These are phyloP conservation scores for Heliconius eleuchia DNA, from an alignment of 1,140 invertebrate species.

Conservation along the genomic window DNA sequence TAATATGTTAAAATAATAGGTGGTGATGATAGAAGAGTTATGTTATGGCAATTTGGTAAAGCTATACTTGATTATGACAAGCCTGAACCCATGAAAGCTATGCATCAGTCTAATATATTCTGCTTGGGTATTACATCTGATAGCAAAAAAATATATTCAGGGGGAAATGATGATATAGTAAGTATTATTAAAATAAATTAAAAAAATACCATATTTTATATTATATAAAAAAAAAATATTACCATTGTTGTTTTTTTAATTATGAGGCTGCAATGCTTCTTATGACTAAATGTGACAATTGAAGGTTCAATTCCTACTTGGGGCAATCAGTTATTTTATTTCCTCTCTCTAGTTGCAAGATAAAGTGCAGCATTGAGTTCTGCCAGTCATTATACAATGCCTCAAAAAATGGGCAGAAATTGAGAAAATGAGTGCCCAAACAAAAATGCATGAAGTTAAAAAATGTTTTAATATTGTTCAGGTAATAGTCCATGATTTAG, in stretches of 20 bases:
- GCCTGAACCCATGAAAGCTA: conserved; percentile 88
- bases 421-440: too few species aligned
- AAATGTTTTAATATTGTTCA: conserved; percentile 28
- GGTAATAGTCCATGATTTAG: conserved; percentile 72
- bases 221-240: not conserved
- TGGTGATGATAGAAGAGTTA: conserved; percentile 94
- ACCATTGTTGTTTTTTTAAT: too few species aligned
- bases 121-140: conserved; percentile 92
- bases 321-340: too few species aligned
- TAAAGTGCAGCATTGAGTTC: too few species aligned
- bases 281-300: too few species aligned
- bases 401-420: too few species aligned
- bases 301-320: too few species aligned
- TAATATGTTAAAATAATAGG: conserved; percentile 79
- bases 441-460: too few species aligned
- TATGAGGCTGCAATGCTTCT: too few species aligned
- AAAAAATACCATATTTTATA: not conserved
- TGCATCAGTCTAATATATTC: conserved; percentile 96
- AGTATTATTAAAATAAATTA: conserved; percentile 51
- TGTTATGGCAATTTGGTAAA: conserved; percentile 93
- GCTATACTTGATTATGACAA: conserved; percentile 84
- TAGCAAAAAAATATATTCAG: conserved; percentile 93
- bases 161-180: conserved; percentile 96
- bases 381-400: too few species aligned
- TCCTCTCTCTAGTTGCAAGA: too few species aligned